Percentiles rank a stretch among this genome's conserved stretches.
Evolutionary conservation across 2,797 vertebrate genomes (phyloP).

Genomic region (Halcyon leucocephala): DNA sequence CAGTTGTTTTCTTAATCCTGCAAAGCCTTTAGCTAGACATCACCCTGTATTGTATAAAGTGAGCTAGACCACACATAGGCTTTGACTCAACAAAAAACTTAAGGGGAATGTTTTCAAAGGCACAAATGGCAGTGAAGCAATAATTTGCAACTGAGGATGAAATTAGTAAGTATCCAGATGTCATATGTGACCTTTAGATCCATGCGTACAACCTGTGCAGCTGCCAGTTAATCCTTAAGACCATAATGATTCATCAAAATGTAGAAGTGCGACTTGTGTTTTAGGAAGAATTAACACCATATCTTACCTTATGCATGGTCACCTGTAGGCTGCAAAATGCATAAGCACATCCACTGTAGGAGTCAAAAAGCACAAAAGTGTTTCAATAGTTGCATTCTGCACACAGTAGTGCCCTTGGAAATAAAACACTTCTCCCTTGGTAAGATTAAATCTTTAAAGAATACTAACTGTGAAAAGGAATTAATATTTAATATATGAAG

Average conservation of each 20-base stretch:
- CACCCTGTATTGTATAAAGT: background rate
- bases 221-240: background rate
- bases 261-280: background rate
- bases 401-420: background rate
- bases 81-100: background rate
- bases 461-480: background rate
- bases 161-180: background rate
- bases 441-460: background rate
- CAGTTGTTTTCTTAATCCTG: background rate
- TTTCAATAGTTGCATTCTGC: background rate
- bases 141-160: background rate
- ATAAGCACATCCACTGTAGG: background rate
- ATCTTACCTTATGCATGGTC: accelerated
- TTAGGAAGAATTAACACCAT: background rate
- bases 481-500: background rate
- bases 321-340: background rate
- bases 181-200: background rate
- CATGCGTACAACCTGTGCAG: background rate
- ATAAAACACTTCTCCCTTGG: background rate
- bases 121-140: background rate
- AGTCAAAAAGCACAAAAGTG: background rate
- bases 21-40: background rate
- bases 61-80: background rate
- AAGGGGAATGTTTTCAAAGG: background rate
- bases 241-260: background rate